Conservation (phyloP, 2,797 vertebrate genomes). For the Sternotherus odoratus region DNA sequence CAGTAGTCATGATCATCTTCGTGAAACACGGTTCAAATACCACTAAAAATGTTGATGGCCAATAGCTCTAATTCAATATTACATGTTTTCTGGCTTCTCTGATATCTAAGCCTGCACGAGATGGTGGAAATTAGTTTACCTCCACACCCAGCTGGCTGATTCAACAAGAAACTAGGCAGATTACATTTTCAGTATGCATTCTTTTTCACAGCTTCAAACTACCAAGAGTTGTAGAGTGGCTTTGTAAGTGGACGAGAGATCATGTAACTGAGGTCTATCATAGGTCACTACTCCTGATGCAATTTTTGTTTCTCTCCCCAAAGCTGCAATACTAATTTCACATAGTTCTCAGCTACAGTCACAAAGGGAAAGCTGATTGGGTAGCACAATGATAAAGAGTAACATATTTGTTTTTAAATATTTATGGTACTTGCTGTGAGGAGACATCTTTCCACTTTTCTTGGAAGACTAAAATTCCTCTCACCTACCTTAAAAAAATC, state of each 20-base stretch:
- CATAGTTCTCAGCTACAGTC: neutral
- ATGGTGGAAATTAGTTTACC: neutral
- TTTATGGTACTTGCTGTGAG: neutral
- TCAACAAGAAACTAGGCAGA: neutral
- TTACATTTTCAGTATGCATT: neutral
- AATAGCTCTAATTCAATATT: neutral
- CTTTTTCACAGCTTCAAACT: neutral
- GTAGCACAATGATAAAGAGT: neutral
- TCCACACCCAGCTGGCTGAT: neutral
- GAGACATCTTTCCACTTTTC: neutral
- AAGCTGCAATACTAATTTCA: neutral
- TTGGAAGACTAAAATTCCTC: neutral
- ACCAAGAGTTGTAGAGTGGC: neutral
- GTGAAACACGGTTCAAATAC: neutral
- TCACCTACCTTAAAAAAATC: neutral
- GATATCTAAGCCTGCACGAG: rapidly evolving
- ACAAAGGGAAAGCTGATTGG: neutral
- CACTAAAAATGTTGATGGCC: neutral
- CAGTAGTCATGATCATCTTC: neutral
- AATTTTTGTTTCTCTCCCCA: neutral
- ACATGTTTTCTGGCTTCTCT: neutral
- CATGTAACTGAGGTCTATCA: neutral
- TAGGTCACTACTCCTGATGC: neutral
- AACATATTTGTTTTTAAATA: neutral
- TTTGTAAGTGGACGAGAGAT: neutral